Base-by-base conservation (phyloP, 2,888 invertebrate species). In the Agrotis ipsilon region DNA sequence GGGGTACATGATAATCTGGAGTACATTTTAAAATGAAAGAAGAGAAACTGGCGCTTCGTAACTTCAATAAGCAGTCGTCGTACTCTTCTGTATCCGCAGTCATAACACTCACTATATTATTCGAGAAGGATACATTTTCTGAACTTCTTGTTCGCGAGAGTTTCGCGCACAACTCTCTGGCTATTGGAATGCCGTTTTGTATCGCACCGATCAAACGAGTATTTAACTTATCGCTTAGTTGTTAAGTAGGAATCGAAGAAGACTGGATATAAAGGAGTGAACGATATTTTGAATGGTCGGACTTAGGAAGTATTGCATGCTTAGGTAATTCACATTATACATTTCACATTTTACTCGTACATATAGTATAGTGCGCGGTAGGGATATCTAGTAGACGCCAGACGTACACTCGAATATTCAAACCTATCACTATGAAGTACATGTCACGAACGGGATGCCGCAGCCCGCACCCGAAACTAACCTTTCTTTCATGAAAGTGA, bases 181-280 rank as follows among this genome's bases (percentile, higher is more conserved):
- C 24, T 80, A 11, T 48, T 24, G 57, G 13, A 64, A 68, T 16
- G 46, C 55, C 24, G 65, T 27, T 61, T 52, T 58, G 54, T 52
- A 70, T 55, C 57, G 65, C 71, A 64, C 39, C 52, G 63, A 69
- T 57, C 60, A 61, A 70, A 72, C 49, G 72, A 72, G 66, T 72
- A 68, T 63, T 70, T 58, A 72, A 68, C 61, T 55, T 75, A 70
- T 74, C 68, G 71, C 68, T 78, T 87, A 87, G 80, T 68, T 75
- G 61, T 81, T 91, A 90, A 88, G 87, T 89, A 87, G 87, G 90
- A 90, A 90, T 88, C 87, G 87, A 87, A 87, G 88, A 92, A 92
- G 92, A 92, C 92, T 92, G 92, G 91, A 83, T 81, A 85, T 78
- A 87, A 63, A 88, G 77, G 88, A 84, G 78, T 85, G 88, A 81